Percentiles rank a stretch among this genome's conserved stretches.
These are phyloP conservation scores for Echinops telfairi DNA, from an alignment of 2,113 vertebrate species.

Conservation along the genomic window DNA sequence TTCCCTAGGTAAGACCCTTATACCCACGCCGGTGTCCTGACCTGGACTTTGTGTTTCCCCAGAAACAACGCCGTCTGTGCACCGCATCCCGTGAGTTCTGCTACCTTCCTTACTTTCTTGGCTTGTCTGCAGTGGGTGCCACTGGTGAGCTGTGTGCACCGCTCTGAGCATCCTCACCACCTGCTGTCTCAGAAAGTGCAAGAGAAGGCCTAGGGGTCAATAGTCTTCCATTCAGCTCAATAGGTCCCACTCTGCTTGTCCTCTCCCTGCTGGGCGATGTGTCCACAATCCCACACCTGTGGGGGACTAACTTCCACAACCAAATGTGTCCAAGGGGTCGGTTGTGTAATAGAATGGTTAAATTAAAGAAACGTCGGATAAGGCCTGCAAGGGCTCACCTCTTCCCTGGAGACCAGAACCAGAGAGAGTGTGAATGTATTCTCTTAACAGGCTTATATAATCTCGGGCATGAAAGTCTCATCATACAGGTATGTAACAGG, in stretches of 20 bases:
- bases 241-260: neutral
- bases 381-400: no score
- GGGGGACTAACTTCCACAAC: no score
- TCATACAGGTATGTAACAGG: no score
- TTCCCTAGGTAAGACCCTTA: conserved; percentile 19
- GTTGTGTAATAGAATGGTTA: no score
- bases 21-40: neutral
- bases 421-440: no score
- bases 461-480: no score
- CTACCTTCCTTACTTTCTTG: neutral
- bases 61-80: no score
- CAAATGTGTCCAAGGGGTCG: no score
- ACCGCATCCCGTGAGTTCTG: neutral
- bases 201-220: neutral
- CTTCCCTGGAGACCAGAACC: no score
- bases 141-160: neutral
- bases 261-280: neutral
- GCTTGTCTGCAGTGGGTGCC: neutral
- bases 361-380: no score
- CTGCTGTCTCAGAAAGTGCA: neutral
- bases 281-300: no score
- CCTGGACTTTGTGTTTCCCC: neutral
- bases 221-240: neutral
- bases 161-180: neutral
- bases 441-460: no score